phyloP scores from a whole-genome alignment of 2,888 invertebrate species.

The Drosophila diplacantha region DNA sequence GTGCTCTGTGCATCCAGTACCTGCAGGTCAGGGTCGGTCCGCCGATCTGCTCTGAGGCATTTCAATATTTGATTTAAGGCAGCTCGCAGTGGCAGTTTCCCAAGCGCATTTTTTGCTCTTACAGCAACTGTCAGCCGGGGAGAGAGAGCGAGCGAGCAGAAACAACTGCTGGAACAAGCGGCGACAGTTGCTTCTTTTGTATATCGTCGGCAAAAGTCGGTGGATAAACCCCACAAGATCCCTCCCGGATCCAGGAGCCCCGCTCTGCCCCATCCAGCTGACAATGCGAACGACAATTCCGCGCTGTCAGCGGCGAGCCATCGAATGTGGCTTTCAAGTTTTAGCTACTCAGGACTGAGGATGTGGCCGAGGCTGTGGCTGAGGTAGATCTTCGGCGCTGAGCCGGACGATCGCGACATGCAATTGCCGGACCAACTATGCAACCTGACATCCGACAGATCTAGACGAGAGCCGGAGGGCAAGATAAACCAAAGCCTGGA shows the following conservation, averaged over 20 bases:
- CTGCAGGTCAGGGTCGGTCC: conserved; percentile 57
- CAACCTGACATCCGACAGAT: conserved; percentile 74
- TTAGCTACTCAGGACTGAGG: conserved; percentile 54
- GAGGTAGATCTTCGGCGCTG: conserved; percentile 6
- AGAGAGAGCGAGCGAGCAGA: conserved; percentile 18
- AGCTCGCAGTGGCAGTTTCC: conserved; percentile 63
- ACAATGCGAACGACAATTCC: conserved; percentile 73
- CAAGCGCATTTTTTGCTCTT: conserved; percentile 65
- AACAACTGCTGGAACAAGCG: conserved; percentile 44
- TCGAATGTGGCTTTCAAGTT: conserved; percentile 64
- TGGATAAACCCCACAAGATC: conserved; percentile 22
- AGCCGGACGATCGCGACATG: conserved; percentile 55
- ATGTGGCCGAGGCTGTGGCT: conserved; percentile 27
- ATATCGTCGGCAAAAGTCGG: conserved; percentile 52
- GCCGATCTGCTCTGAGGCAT: conserved; percentile 46
- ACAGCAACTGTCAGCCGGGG: conserved; percentile 35
- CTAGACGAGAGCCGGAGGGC: conserved; percentile 56
- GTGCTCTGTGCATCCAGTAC: too few relatives aligned
- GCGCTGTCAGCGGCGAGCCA: conserved; percentile 67
- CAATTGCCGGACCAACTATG: conserved; percentile 71
- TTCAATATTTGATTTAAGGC: conserved; percentile 70
- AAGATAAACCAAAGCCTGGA: conserved; percentile 34
- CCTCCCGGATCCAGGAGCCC: not conserved
- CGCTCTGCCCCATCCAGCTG: conserved; percentile 36
- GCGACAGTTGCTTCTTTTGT: conserved; percentile 71